Conservation (phyloP, 35 echinoderm and acorn worm species). For the Apostichopus japonicus region DNA sequence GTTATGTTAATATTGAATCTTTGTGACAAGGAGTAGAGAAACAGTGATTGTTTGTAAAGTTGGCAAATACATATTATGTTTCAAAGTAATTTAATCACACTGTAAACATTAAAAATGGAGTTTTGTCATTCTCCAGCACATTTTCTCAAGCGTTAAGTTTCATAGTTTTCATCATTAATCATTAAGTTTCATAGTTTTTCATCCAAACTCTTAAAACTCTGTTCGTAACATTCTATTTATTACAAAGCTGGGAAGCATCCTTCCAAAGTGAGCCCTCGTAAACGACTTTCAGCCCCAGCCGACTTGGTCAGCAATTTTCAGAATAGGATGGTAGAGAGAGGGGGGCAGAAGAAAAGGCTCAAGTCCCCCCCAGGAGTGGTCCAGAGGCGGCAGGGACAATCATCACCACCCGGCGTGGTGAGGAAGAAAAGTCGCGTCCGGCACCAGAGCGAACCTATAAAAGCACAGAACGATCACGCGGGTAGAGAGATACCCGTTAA, state of each 20-base stretch:
- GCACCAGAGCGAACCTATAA: not conserved
- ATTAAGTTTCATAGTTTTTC: too few relatives aligned
- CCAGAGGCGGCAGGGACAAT: not conserved
- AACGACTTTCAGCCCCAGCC: slow-evolving; percentile 25
- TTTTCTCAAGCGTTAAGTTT: too few relatives aligned
- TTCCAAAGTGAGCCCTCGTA: not conserved
- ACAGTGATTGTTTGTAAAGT: too few relatives aligned
- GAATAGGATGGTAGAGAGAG: not conserved
- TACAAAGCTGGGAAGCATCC: not conserved
- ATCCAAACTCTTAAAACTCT: too few relatives aligned
- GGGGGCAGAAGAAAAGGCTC: not conserved
- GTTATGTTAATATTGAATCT: too few relatives aligned
- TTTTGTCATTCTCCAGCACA: too few relatives aligned
- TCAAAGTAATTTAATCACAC: too few relatives aligned
- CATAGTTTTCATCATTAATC: too few relatives aligned
- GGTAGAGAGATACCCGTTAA: not conserved
- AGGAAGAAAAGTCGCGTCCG: not conserved
- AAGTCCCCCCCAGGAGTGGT: not conserved
- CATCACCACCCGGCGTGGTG: not conserved
- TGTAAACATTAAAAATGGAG: too few relatives aligned
- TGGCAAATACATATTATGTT: too few relatives aligned
- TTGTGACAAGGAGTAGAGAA: too few relatives aligned
- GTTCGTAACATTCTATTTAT: too few relatives aligned
- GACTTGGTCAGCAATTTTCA: not conserved
- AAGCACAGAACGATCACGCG: not conserved